These are phyloP conservation scores for Akabosia matsudoensis DNA, from an alignment of 1,140 invertebrate species.

Conservation along the genomic window DNA sequence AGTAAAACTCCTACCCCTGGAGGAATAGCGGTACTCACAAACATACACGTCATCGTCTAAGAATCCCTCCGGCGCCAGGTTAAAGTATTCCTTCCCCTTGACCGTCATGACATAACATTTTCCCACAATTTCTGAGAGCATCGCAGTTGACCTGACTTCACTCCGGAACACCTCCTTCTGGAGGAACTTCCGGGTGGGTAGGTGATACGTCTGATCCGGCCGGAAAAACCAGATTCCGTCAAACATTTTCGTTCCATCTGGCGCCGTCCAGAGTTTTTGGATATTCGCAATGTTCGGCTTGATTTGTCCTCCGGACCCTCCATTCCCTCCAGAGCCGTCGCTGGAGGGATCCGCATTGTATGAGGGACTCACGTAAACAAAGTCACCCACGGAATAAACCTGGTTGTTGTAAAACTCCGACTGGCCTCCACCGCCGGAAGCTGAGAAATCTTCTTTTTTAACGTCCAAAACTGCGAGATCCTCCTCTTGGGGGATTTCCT, in stretches of 20 bases:
- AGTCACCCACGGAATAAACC: constrained; percentile 77
- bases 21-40: constrained; percentile 91
- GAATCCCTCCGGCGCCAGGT: constrained; percentile 79
- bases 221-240: constrained; percentile 83
- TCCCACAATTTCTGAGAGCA: constrained; percentile 82
- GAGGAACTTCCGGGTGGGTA: constrained; percentile 89
- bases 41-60: constrained; percentile 94
- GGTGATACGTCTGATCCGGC: constrained; percentile 92
- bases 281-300: constrained; percentile 79
- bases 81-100: constrained; percentile 81
- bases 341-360: constrained; percentile 1
- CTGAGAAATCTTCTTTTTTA: too few species aligned
- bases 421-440: too few species aligned
- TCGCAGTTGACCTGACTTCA: constrained; percentile 76
- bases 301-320: constrained; percentile 36
- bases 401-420: constrained; percentile 64
- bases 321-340: constrained; percentile 14
- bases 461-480: constrained; percentile 56
- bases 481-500: constrained; percentile 70
- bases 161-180: constrained; percentile 95
- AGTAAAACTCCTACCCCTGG: constrained; percentile 80
- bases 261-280: constrained; percentile 79
- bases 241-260: constrained; percentile 78
- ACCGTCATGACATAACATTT: constrained; percentile 91
- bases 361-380: constrained; percentile 80